Percentiles rank a stretch among this genome's conserved stretches.
These are phyloP conservation scores for Spisula subtruncata DNA, from an alignment of 2,888 invertebrate genomes.

Conservation along the genomic window DNA sequence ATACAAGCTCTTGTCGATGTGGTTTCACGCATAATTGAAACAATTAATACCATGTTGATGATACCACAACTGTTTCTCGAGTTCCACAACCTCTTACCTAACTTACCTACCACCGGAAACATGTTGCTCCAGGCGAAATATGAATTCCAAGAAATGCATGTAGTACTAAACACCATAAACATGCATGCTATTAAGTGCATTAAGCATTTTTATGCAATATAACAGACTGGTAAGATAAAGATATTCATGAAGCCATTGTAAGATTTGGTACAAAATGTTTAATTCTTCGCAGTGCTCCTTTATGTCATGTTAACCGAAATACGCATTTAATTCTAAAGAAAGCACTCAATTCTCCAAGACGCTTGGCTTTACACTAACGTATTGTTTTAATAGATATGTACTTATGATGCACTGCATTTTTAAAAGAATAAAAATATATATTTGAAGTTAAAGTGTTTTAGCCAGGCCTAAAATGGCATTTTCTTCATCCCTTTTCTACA, in stretches of 20 bases:
- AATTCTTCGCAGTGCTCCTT: not conserved
- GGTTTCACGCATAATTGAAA: conserved; percentile 16
- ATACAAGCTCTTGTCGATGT: not conserved
- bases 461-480: not conserved
- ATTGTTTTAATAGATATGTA: not conserved
- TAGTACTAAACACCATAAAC: conserved; percentile 25
- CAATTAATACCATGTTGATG: conserved; percentile 17
- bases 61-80: not conserved
- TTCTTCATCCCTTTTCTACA: not conserved
- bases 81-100: not conserved
- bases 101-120: not conserved
- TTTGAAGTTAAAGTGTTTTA: not conserved
- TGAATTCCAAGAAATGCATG: not conserved
- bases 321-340: not conserved
- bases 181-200: conserved; percentile 1
- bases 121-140: not conserved
- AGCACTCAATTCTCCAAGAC: not conserved
- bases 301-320: not conserved
- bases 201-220: not conserved
- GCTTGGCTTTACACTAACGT: not conserved
- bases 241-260: not conserved
- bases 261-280: not conserved
- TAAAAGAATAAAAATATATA: no score
- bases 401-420: not conserved
- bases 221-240: not conserved